Conservation (phyloP, 1,140 invertebrate species). For the Limonius californicus region DNA sequence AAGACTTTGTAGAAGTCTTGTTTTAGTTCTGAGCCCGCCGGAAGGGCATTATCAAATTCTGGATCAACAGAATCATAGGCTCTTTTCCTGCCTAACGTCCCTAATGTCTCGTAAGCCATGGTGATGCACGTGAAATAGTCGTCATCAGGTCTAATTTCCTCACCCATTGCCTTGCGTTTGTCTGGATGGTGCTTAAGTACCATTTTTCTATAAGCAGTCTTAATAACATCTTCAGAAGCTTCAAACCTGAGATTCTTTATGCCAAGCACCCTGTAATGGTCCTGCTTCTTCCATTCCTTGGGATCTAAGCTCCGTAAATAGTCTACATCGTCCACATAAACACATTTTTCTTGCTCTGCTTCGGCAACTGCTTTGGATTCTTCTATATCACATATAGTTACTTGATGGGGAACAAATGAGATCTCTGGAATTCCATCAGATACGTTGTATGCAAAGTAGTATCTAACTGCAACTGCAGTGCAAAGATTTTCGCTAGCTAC, state of each 20-base stretch:
- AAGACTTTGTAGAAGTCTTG: conserved; percentile 81
- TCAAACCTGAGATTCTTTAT: conserved; percentile 69
- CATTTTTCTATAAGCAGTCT: conserved; percentile 86
- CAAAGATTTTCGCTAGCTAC: conserved; percentile 27
- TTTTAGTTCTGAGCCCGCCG: conserved; percentile 70
- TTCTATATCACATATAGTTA: conserved; percentile 36
- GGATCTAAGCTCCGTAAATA: conserved; percentile 88
- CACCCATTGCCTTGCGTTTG: conserved; percentile 85
- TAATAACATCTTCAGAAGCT: conserved; percentile 89
- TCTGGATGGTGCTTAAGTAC: conserved; percentile 97
- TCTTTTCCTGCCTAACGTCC: conserved; percentile 73
- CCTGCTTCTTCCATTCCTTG: conserved; percentile 97
- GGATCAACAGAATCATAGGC: conserved; percentile 97
- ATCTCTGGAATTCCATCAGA: conserved; percentile 31
- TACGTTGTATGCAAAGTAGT: conserved; percentile 41
- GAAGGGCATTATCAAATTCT: conserved; percentile 86
- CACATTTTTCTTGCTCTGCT: conserved; percentile 57
- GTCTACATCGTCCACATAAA: conserved; percentile 76
- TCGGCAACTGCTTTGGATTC: conserved; percentile 31
- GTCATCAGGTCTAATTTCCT: conserved; percentile 78
- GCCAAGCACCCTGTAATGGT: conserved; percentile 93
- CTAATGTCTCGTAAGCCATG: conserved; percentile 91
- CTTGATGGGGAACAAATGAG: conserved; percentile 37
- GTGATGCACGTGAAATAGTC: conserved; percentile 99
- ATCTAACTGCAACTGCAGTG: conserved; percentile 39